Evolutionary conservation across 2,888 invertebrate genomes (phyloP), one percentile per base, ranked within the genome.

Genomic region (Athalia cordata): DNA sequence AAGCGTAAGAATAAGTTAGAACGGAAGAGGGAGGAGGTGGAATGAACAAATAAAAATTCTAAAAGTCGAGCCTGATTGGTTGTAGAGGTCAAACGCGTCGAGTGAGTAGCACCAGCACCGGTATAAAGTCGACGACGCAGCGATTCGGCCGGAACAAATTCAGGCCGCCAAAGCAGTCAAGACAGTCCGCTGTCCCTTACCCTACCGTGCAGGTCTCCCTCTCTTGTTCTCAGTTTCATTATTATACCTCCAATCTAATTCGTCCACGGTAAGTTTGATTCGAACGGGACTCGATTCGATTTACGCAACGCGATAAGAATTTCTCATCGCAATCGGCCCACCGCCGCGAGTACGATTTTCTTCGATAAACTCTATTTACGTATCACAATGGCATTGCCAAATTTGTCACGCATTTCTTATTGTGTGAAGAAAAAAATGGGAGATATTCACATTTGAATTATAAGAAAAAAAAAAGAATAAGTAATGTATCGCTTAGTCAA

Each of bases 1-100:
- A n/a, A n/a, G n/a, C n/a, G 29, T 29, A 29, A 29, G 29, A 29
- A 29, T 29, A 29, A 29, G 29, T 29, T 29, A 29, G 29, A 29
- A 29, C 29, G 79, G 49, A 74, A 65, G 78, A 50, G 59, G 62
- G 52, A 55, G 57, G 47, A 76, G 59, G 50, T 50, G 64, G 75
- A 62, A 75, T 75, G 75, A 75, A 75, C 62, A 75, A 75, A 75
- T 75, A 75, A 75, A 29, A 75, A 50, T 75, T 75, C 75, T 62
- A 75, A 75, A 75, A 75, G 62, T 75, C 75, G 75, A 75, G 75
- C 75, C 75, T 75, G 75, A 75, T 75, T 75, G 75, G 75, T 62
- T 75, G 62, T 75, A 50, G 75, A 62, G 75, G 75, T 75, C 75
- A 75, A 75, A 64, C 50, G 62, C 75, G 75, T 75, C 64, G 75